Conservation (phyloP, 2,888 invertebrate genomes). For the Tachystola acroxantha region DNA sequence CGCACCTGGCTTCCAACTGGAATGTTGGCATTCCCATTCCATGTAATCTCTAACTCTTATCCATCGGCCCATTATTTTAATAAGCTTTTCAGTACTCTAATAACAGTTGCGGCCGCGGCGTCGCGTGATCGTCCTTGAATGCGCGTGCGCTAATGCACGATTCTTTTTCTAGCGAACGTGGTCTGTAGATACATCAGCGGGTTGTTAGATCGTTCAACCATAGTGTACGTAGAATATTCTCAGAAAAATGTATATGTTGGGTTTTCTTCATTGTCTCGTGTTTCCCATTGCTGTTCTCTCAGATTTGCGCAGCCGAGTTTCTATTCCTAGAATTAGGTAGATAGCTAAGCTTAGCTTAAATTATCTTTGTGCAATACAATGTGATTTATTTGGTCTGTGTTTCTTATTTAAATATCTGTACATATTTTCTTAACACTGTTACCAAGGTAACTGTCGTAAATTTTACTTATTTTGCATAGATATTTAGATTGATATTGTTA, state of each 20-base stretch:
- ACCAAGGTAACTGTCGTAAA: too few relatives aligned
- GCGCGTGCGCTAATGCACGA: constrained; percentile 56
- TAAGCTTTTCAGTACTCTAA: constrained; percentile 48
- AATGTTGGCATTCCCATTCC: constrained; percentile 57
- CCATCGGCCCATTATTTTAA: constrained; percentile 49
- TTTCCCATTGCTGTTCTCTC: constrained; percentile 23
- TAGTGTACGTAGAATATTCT: constrained; percentile 25
- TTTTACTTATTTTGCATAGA: too few relatives aligned
- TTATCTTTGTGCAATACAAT: neutral
- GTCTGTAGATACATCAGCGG: constrained; percentile 7
- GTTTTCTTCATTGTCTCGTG: constrained; percentile 32
- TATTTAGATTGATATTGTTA: too few relatives aligned
- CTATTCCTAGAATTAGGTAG: constrained; percentile 3
- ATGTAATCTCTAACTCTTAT: constrained; percentile 50
- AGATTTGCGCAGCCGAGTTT: constrained; percentile 10
- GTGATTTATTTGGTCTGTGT: too few relatives aligned
- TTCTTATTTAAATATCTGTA: too few relatives aligned
- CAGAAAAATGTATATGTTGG: constrained; percentile 23
- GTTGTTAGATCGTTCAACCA: constrained; percentile 10
- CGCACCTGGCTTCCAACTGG: constrained; percentile 39
- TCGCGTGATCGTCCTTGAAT: constrained; percentile 60
- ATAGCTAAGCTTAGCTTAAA: neutral
- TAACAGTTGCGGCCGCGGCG: constrained; percentile 23
- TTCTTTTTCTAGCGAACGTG: constrained; percentile 33
- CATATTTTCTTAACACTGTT: too few relatives aligned